These are phyloP conservation scores for Cistogaster globosa DNA, from an alignment of 2,888 invertebrate species.

Conservation along the genomic window DNA sequence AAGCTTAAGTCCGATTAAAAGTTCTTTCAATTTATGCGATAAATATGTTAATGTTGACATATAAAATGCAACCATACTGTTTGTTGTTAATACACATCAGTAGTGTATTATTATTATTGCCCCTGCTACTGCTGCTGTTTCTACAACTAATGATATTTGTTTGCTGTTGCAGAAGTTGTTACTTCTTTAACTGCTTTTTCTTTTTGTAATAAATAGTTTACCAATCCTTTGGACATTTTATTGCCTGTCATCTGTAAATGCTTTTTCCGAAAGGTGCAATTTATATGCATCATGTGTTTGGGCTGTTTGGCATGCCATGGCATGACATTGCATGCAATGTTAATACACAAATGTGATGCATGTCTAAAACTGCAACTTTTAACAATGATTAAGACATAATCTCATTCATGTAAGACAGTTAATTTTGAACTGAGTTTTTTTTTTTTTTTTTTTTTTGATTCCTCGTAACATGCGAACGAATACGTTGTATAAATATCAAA, in stretches of 20 bases:
- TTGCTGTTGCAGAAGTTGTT: conserved; percentile 10
- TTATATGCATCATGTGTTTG: conserved; percentile 68
- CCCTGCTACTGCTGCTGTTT: conserved; percentile 14
- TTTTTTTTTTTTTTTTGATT: not conserved
- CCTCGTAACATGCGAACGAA: conserved; percentile 50
- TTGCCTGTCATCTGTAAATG: conserved; percentile 73
- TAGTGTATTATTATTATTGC: conserved; percentile 14
- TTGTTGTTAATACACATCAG: conserved; percentile 46
- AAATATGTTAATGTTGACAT: conserved; percentile 73
- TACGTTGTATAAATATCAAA: conserved; percentile 3
- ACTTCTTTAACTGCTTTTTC: conserved; percentile 10
- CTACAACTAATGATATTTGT: conserved; percentile 46
- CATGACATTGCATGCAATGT: conserved; percentile 57
- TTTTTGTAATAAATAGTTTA: conserved; percentile 61
- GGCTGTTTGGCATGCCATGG: conserved; percentile 54
- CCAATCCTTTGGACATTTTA: conserved; percentile 73
- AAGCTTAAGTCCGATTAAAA: conserved; percentile 73
- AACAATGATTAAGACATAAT: conserved; percentile 73
- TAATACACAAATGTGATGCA: conserved; percentile 65
- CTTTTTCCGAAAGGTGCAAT: conserved; percentile 72
- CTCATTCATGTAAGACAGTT: conserved; percentile 70
- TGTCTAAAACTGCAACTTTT: conserved; percentile 67
- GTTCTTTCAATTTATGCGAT: conserved; percentile 72
- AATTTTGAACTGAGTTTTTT: conserved; percentile 59
- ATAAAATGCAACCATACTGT: conserved; percentile 69